Conservation (phyloP, 2,113 vertebrate genomes). For the Montifringilla adamsi region DNA sequence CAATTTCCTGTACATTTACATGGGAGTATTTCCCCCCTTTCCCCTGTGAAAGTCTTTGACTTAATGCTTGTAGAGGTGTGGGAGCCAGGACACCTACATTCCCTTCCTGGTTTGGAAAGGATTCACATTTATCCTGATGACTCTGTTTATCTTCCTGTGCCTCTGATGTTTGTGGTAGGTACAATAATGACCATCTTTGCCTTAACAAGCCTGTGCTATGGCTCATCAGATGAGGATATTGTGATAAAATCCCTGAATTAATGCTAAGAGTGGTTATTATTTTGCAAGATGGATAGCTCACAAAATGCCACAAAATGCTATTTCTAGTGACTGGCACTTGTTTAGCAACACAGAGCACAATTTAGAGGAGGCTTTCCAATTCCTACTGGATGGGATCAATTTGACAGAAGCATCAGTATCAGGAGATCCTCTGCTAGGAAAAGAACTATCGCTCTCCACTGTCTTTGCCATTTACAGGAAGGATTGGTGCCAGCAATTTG, state of each 20-base stretch:
- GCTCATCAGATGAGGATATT: background rate
- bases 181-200: background rate
- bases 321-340: conserved; percentile 65
- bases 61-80: background rate
- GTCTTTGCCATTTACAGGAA: conserved; percentile 56
- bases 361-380: conserved; percentile 59
- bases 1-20: conserved; percentile 41
- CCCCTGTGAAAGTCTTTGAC: background rate
- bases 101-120: background rate
- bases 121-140: background rate
- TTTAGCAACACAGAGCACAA: conserved; percentile 65
- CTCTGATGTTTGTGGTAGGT: background rate
- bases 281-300: conserved; percentile 49
- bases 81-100: background rate
- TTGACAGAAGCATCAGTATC: conserved; percentile 67
- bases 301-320: conserved; percentile 62
- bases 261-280: conserved; percentile 35
- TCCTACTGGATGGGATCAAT: conserved; percentile 62
- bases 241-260: conserved; percentile 37
- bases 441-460: conserved; percentile 61
- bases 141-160: background rate
- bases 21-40: background rate
- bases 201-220: background rate
- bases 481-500: conserved; percentile 36
- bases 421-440: conserved; percentile 68